These are phyloP conservation scores for Drosophila diplacantha DNA, from an alignment of 2,888 invertebrate genomes.

Conservation along the genomic window DNA sequence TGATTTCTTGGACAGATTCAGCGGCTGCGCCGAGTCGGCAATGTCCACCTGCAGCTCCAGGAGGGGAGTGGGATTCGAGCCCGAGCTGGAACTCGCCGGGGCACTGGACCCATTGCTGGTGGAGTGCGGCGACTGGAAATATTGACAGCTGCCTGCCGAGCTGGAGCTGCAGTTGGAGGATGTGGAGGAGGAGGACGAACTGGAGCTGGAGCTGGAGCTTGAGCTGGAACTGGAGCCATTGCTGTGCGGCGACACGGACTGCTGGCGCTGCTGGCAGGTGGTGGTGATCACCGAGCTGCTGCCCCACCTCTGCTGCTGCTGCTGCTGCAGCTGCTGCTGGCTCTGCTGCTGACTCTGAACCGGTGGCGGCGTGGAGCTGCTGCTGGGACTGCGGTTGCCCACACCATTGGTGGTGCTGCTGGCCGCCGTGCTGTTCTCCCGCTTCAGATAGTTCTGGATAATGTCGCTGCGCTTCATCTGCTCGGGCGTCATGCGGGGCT, in stretches of 20 bases:
- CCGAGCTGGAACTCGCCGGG: slow-evolving; percentile 29
- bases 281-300: slow-evolving; percentile 83
- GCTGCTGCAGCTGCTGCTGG: slow-evolving; percentile 40
- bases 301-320: slow-evolving; percentile 72
- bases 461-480: slow-evolving; percentile 94
- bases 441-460: slow-evolving; percentile 94
- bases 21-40: slow-evolving; percentile 88
- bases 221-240: slow-evolving; percentile 77
- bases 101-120: slow-evolving; percentile 43
- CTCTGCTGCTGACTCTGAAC: slow-evolving; percentile 58
- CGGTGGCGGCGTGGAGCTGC: slow-evolving; percentile 74
- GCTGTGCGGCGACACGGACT: slow-evolving; percentile 77
- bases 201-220: slow-evolving; percentile 58
- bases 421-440: slow-evolving; percentile 79
- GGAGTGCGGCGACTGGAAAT: slow-evolving; percentile 78
- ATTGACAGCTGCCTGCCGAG: slow-evolving; percentile 71
- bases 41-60: slow-evolving; percentile 90
- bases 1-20: slow-evolving; percentile 92
- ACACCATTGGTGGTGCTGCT: slow-evolving; percentile 78
- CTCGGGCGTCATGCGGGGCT: slow-evolving; percentile 95
- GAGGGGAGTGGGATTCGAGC: slow-evolving; percentile 76
- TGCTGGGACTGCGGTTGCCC: slow-evolving; percentile 69
- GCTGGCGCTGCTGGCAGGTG: slow-evolving; percentile 78
- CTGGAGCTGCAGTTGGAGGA: slow-evolving; percentile 47
- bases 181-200: slow-evolving; percentile 76